Percentiles rank a stretch among this genome's conserved stretches.
These are phyloP conservation scores for Sebastes vulpes DNA, from an alignment of 2,797 vertebrate species.

Conservation along the genomic window DNA sequence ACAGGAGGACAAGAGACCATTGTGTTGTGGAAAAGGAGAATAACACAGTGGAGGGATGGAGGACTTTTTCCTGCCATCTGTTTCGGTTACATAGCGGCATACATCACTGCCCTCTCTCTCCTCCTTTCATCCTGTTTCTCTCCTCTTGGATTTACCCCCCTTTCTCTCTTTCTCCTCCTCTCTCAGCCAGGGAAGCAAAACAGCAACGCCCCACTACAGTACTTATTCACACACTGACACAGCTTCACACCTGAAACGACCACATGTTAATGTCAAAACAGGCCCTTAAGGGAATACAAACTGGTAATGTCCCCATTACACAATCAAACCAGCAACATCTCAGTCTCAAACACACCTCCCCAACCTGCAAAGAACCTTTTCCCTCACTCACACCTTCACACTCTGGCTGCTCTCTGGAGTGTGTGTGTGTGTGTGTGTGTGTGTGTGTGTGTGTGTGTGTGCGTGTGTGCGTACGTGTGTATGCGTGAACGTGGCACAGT, in stretches of 20 bases:
- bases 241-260: not conserved
- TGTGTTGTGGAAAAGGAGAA: not conserved
- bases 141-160: not conserved
- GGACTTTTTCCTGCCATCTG: slow-evolving; percentile 10
- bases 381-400: not conserved
- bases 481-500: not conserved
- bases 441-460: too few relatives aligned
- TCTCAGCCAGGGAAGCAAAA: not conserved
- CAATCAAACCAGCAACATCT: slow-evolving; percentile 1
- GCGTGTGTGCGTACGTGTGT: too few relatives aligned
- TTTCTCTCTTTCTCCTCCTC: not conserved
- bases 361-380: not conserved
- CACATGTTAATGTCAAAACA: not conserved
- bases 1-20: not conserved
- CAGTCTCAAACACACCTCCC: not conserved
- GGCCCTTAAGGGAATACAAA: not conserved
- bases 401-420: not conserved
- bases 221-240: not conserved
- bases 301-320: not conserved
- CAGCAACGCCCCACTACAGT: not conserved
- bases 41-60: not conserved
- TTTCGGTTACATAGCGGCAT: not conserved
- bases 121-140: not conserved
- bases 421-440: too few relatives aligned
- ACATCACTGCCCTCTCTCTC: slow-evolving; percentile 18